Evolutionary conservation across 2,113 vertebrate genomes (phyloP).

Genomic region (Oncorhynchus keta): DNA sequence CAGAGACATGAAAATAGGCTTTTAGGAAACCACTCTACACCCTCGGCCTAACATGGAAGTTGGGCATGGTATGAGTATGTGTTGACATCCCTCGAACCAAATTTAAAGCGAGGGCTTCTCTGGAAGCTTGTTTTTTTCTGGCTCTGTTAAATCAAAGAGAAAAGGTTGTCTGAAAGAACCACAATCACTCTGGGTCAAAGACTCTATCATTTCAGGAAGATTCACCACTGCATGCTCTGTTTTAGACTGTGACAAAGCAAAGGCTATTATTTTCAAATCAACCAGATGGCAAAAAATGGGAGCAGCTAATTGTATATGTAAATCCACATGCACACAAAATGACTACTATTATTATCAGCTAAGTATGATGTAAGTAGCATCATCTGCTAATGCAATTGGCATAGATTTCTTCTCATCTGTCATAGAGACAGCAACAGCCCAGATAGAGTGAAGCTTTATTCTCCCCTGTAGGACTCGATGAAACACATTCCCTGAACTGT

Average conservation of each 20-base stretch:
- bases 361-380: background rate
- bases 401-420: background rate
- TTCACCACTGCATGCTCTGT: background rate
- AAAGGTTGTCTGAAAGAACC: background rate
- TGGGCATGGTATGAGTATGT: conserved; percentile 23
- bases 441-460: background rate
- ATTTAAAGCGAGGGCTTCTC: conserved; percentile 18
- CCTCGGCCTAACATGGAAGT: conserved; percentile 49
- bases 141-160: conserved; percentile 27
- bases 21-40: conserved; percentile 47
- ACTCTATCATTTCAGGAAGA: conserved; percentile 56
- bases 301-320: conserved; percentile 5
- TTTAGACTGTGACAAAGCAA: conserved; percentile 13
- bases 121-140: conserved; percentile 31
- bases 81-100: conserved; percentile 39
- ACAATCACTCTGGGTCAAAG: conserved; percentile 18
- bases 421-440: background rate
- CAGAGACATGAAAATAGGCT: conserved; percentile 67
- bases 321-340: conserved; percentile 4
- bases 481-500: background rate
- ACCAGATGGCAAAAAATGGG: conserved; percentile 25
- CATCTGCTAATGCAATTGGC: background rate
- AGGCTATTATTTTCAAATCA: conserved; percentile 38
- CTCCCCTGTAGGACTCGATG: background rate
- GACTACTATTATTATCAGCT: conserved; percentile 11